Base-by-base conservation (phyloP, 2,797 vertebrate species). In the Hypotaenidia philippensis region DNA sequence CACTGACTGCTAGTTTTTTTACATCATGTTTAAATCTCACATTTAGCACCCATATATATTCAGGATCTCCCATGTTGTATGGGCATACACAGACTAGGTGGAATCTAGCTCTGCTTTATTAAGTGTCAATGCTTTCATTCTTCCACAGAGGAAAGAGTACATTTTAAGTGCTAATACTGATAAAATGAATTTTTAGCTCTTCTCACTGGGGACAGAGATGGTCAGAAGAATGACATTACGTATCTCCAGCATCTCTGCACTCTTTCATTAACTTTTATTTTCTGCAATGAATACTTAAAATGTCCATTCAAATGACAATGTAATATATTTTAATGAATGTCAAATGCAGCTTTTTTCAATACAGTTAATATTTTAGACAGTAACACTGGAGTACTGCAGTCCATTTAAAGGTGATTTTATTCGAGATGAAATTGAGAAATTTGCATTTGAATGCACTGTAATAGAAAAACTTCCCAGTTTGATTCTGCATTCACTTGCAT, bases 261-360 rank as follows among this genome's bases (percentile, higher is more conserved):
- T 56, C 11, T 90, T 96, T 80, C 63, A 91, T 89, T 89, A n/a
- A 27, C 11, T 84, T 92, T 87, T 76, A 68, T 92, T 89, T 93
- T 59, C 82, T 88, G 41, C 50, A 87, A 63, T 49, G 40, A 80
- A 83, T 72, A 69, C 44, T 83, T 77, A 61, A 94, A 89, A 69
- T 55, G 10, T 31, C 53, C 19, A 71, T 63, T 84, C 41, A 70
- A 91, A 76, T 79, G 34, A 69, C 56, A 86, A 14, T 27, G 8
- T 80, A 84, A 80, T n/a, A 25, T 66, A 91, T 93, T 95, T 83
- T 89, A 94, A 94, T 84, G 60, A 87, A 65, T 77, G 68, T 69
- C 52, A 94, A 91, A 88, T 65, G 17, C 55, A 70, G 9, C 41
- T 47, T 92, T 96, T 90, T 74, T 49, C 55, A 63, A 31, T 44